These are phyloP conservation scores for Darevskia mixta DNA, from an alignment of 2,797 vertebrate species.

Conservation along the genomic window DNA sequence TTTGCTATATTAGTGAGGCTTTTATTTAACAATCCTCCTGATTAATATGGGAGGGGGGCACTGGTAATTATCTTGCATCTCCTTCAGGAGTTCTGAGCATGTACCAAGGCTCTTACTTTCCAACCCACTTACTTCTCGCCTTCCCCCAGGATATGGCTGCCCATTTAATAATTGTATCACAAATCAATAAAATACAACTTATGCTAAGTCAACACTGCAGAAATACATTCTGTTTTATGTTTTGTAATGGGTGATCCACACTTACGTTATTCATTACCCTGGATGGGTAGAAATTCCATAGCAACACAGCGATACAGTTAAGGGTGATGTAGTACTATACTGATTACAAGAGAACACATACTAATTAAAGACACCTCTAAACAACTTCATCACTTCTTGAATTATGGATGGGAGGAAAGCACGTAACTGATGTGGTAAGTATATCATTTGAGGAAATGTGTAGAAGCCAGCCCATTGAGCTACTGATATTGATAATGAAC, in stretches of 20 bases:
- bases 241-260: not conserved
- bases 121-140: conserved; percentile 4
- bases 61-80: conserved; percentile 51
- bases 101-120: conserved; percentile 49
- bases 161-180: conserved; percentile 39
- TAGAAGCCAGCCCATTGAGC: rapidly evolving
- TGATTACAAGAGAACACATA: not conserved
- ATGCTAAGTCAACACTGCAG: rapidly evolving
- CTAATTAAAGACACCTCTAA: conserved; percentile 52
- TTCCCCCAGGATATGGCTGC: conserved; percentile 33
- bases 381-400: not conserved
- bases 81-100: conserved; percentile 56
- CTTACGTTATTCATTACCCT: not conserved
- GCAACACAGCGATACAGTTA: conserved; percentile 16
- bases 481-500: not conserved
- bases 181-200: not conserved
- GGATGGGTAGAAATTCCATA: conserved; percentile 25
- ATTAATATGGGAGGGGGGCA: conserved; percentile 55
- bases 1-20: not conserved
- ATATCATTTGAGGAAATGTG: not conserved
- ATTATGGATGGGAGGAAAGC: not conserved
- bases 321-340: not conserved
- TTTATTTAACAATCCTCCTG: conserved; percentile 29
- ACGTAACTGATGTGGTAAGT: not conserved
- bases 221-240: not conserved